Conservation (phyloP, 2,888 invertebrate species). For the Papilio demoleus region DNA sequence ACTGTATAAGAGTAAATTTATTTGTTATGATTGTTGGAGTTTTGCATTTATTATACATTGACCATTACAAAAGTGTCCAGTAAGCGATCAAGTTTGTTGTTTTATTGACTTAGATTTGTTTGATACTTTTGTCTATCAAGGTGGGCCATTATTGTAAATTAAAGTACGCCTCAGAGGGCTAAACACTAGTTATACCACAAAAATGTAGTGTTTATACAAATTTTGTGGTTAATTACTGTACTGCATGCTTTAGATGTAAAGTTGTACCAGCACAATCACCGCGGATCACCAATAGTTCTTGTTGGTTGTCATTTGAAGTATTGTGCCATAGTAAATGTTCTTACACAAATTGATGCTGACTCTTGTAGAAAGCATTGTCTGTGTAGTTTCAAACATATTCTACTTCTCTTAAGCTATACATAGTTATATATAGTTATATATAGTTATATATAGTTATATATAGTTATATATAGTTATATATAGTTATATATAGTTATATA, state of each 20-base stretch:
- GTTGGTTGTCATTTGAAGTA: constrained; percentile 81
- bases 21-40: no score
- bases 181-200: not conserved
- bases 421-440: no score
- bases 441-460: no score
- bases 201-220: not conserved
- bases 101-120: no score
- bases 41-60: no score
- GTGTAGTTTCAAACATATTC: constrained; percentile 68
- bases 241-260: not conserved
- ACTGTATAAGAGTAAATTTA: no score
- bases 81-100: no score
- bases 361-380: constrained; percentile 64
- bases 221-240: not conserved
- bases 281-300: constrained; percentile 81
- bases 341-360: constrained; percentile 63
- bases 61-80: no score
- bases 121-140: not conserved
- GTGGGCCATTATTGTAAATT: not conserved
- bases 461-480: no score
- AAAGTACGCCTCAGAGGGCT: not conserved
- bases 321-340: constrained; percentile 71
- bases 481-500: no score
- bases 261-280: constrained; percentile 68
- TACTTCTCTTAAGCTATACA: no score